Base-by-base conservation (phyloP, 2,797 vertebrate genomes). In the Platalea minor region DNA sequence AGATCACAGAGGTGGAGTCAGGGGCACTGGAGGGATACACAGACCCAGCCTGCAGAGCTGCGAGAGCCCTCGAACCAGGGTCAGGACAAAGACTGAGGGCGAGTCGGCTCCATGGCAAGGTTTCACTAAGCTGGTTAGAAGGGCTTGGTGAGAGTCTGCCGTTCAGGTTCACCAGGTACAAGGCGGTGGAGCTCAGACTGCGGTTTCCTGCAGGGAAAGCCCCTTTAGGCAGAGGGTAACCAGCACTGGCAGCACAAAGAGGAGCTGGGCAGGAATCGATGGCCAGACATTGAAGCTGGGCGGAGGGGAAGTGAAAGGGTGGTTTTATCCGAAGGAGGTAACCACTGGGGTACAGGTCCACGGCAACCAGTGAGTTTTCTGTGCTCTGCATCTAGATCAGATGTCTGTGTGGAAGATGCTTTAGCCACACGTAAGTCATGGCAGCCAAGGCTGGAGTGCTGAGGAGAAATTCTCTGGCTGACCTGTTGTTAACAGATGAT, bases 401-500 rank as follows among this genome's bases (percentile, higher is more conserved):
- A 82, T 83, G 37, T 91, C 92, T 74, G 45, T 78, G 70, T 96
- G 92, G 74, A 79, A 77, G 86, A 88, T 92, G 92, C 87, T 89
- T 88, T 50, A 92, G 79, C 91, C 79, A 43, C 79, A 65, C 10
- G 0, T 83, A 80, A 72, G 82, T 68, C 56, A 31, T 35, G 29
- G 51, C 78, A 95, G 87, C 75, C 93, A 85, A 83, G 73, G 50
- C 82, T 29, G 48, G 35, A 85, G 67, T 11, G 75, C 84, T 46
- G 35, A 91, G 77, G 35, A 72, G 69, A 65, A 93, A 78, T 94
- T 95, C 87, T 57, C 79, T 91, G 91, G 65, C 93, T 95, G 88
- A 93, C 85, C 93, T 88, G 75, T 93, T 90, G 89, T 91, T 95
- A 93, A 12, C 88, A 91, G 90, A 65, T 93, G 76, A 91, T 93